These are phyloP conservation scores for Apaloderma vittatum DNA, from an alignment of 2,113 vertebrate species.

Conservation along the genomic window DNA sequence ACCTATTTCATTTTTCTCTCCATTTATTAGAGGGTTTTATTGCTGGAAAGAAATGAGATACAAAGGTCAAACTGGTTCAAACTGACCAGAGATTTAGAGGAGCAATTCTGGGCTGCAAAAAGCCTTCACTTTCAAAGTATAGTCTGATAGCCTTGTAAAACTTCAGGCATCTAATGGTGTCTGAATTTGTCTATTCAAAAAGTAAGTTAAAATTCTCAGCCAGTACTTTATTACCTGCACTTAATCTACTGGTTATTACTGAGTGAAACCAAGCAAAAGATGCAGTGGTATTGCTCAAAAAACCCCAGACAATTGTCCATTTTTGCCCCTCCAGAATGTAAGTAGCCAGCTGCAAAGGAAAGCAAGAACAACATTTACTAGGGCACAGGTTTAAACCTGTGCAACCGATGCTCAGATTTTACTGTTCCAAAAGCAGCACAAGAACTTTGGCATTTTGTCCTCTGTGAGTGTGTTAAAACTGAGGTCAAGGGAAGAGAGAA, in stretches of 20 bases:
- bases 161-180: neutral
- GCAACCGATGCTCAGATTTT: neutral
- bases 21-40: constrained; percentile 15
- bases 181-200: neutral
- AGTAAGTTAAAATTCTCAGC: neutral
- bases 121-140: neutral
- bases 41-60: neutral
- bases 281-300: neutral
- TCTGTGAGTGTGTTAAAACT: neutral
- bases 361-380: neutral
- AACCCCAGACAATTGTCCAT: neutral
- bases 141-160: neutral
- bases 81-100: neutral
- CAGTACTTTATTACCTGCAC: neutral
- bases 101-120: neutral
- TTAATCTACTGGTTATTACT: neutral
- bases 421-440: neutral
- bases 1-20: neutral
- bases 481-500: neutral
- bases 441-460: neutral
- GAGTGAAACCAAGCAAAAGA: neutral
- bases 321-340: neutral
- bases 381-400: neutral
- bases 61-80: constrained; percentile 9
- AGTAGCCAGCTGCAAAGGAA: neutral